These are phyloP conservation scores for Esox masquinongy DNA, from an alignment of 2,797 vertebrate genomes.

Conservation along the genomic window DNA sequence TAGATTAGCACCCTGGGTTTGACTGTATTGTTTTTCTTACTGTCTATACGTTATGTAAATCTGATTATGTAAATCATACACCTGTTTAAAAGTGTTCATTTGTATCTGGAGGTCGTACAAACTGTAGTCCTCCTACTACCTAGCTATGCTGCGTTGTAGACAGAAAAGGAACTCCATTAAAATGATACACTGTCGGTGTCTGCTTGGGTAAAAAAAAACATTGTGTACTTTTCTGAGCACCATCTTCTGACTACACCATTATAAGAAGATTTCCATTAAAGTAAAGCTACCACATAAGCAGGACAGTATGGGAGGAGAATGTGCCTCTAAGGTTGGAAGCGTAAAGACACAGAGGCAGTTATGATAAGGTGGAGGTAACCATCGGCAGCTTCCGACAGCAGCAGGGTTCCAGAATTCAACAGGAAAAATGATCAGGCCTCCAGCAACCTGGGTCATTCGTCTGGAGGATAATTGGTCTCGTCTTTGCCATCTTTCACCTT, in stretches of 20 bases:
- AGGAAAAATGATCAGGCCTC: conserved; percentile 67
- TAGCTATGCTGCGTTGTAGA: not conserved
- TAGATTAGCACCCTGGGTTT: conserved; percentile 78
- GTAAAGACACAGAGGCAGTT: conserved; percentile 25
- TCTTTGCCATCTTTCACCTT: conserved; percentile 73
- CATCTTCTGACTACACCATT: not conserved
- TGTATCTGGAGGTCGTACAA: conserved; percentile 30
- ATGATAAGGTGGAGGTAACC: conserved; percentile 33
- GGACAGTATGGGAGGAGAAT: conserved; percentile 15
- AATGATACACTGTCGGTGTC: not conserved
- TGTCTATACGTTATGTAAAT: conserved; percentile 54
- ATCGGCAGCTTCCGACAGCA: conserved; percentile 52
- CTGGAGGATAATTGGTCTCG: conserved; percentile 74
- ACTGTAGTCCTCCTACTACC: conserved; percentile 12
- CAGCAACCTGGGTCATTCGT: conserved; percentile 65
- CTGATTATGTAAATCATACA: conserved; percentile 66
- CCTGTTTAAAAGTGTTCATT: conserved; percentile 50
- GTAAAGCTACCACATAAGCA: not conserved
- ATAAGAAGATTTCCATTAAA: not conserved
- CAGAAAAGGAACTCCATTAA: not conserved
- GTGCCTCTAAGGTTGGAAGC: conserved; percentile 33
- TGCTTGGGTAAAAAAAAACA: not conserved
- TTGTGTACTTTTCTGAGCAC: not conserved
- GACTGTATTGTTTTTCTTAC: conserved; percentile 55
- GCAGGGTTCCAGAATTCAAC: conserved; percentile 52